Evolutionary conservation across 2,797 vertebrate genomes (phyloP).

Genomic region (Chromis chromis): DNA sequence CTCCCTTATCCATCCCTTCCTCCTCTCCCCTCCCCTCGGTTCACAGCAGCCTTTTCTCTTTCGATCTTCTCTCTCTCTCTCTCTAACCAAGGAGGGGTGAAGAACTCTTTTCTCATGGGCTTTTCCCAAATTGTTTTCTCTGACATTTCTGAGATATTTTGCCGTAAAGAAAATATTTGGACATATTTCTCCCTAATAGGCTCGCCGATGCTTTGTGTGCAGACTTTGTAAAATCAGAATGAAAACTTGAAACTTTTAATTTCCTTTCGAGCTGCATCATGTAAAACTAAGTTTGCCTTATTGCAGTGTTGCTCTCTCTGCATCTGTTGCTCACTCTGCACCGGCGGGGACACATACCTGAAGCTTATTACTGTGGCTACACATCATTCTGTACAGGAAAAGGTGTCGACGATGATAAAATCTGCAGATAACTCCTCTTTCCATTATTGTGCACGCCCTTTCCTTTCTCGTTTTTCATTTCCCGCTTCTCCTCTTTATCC

Average conservation of each 20-base stretch:
- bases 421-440: slow-evolving; percentile 71
- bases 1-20: slow-evolving; percentile 37
- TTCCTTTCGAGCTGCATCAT: slow-evolving; percentile 36
- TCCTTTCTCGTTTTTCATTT: slow-evolving; percentile 67
- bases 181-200: slow-evolving; percentile 73
- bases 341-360: slow-evolving; percentile 44
- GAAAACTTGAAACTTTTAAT: not conserved
- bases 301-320: not conserved
- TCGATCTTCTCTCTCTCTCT: slow-evolving; percentile 43
- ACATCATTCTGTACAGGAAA: slow-evolving; percentile 62
- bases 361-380: slow-evolving; percentile 42
- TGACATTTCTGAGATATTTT: slow-evolving; percentile 86
- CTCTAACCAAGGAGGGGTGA: slow-evolving; percentile 63
- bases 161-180: slow-evolving; percentile 81
- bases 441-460: slow-evolving; percentile 65
- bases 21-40: slow-evolving; percentile 46
- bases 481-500: slow-evolving; percentile 61
- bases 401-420: slow-evolving; percentile 67
- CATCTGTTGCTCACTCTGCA: slow-evolving; percentile 21
- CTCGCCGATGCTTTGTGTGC: slow-evolving; percentile 51
- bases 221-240: no score
- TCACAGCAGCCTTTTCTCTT: slow-evolving; percentile 52
- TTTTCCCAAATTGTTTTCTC: slow-evolving; percentile 80
- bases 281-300: slow-evolving; percentile 26
- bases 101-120: slow-evolving; percentile 79